Conservation (phyloP, 2,797 vertebrate species). For the Manis pentadactyla region DNA sequence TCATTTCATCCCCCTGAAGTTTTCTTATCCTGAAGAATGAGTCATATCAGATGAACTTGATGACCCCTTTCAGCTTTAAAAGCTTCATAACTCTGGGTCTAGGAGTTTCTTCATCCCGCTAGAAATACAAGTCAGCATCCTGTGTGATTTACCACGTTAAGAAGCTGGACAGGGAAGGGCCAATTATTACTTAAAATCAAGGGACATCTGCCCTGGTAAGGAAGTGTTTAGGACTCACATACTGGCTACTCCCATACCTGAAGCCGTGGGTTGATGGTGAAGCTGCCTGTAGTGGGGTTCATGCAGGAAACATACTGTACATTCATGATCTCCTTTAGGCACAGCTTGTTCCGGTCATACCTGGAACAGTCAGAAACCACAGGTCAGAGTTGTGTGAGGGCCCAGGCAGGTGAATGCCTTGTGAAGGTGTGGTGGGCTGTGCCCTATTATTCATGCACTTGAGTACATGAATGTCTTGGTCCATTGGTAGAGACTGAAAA, state of each 20-base stretch:
- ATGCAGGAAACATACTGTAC: conserved; percentile 97
- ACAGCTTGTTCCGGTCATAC: conserved; percentile 96
- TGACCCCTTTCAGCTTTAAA: too few relatives aligned
- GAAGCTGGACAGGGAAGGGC: too few relatives aligned
- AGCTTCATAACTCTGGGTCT: too few relatives aligned
- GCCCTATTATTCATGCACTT: not conserved
- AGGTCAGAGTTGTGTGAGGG: not conserved
- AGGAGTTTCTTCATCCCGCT: too few relatives aligned
- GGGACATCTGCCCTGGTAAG: not conserved
- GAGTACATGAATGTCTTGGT: not conserved
- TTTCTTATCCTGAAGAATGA: too few relatives aligned
- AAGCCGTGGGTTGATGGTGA: conserved; percentile 96
- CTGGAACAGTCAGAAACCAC: conserved; percentile 82
- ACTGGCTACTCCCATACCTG: conserved; percentile 89
- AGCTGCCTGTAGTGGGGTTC: conserved; percentile 96
- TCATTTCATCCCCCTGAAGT: too few relatives aligned
- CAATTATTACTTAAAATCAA: not conserved
- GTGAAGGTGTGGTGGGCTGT: not conserved
- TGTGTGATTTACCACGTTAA: too few relatives aligned
- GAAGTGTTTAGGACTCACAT: not conserved
- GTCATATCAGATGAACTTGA: too few relatives aligned
- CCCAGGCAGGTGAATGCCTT: not conserved
- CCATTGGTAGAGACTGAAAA: not conserved
- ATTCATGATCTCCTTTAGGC: conserved; percentile 94
- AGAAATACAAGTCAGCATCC: too few relatives aligned